Evolutionary conservation across 2,797 vertebrate genomes (phyloP).

Genomic region (Erithacus rubecula): DNA sequence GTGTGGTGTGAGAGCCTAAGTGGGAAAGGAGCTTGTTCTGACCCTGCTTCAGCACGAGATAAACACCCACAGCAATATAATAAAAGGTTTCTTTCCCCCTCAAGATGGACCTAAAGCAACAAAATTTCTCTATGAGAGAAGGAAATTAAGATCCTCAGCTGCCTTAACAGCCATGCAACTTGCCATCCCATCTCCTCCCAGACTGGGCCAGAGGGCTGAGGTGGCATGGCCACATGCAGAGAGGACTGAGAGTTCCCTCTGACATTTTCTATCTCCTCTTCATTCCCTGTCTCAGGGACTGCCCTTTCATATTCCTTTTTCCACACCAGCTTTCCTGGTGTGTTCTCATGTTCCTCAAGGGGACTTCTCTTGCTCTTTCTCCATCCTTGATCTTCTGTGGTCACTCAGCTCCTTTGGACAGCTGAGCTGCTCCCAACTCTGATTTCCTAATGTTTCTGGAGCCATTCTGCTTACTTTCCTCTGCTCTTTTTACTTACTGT

Average conservation of each 20-base stretch:
- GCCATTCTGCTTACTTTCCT: not conserved
- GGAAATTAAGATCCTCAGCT: not conserved
- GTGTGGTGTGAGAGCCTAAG: not conserved
- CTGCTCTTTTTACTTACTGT: not conserved
- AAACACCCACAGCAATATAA: not conserved
- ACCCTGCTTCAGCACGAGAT: not conserved
- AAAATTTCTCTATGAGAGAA: not conserved
- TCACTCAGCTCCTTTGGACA: not conserved
- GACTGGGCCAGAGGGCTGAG: accelerated
- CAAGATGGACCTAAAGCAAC: not conserved
- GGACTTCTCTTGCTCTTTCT: not conserved
- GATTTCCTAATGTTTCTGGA: not conserved
- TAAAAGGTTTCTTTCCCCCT: not conserved
- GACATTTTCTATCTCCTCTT: not conserved
- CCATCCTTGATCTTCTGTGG: not conserved
- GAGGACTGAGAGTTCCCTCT: not conserved
- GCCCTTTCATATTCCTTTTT: accelerated
- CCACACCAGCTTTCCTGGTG: not conserved
- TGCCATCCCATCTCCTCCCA: not conserved
- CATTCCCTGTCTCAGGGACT: not conserved
- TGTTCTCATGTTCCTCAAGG: not conserved
- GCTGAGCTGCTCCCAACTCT: not conserved
- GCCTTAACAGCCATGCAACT: not conserved
- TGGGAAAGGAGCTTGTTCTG: not conserved
- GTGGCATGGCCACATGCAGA: not conserved